Percentiles rank a stretch among this genome's conserved stretches.
Conservation (phyloP, 2,797 vertebrate species). For the Enteromius unitaeniatus region DNA sequence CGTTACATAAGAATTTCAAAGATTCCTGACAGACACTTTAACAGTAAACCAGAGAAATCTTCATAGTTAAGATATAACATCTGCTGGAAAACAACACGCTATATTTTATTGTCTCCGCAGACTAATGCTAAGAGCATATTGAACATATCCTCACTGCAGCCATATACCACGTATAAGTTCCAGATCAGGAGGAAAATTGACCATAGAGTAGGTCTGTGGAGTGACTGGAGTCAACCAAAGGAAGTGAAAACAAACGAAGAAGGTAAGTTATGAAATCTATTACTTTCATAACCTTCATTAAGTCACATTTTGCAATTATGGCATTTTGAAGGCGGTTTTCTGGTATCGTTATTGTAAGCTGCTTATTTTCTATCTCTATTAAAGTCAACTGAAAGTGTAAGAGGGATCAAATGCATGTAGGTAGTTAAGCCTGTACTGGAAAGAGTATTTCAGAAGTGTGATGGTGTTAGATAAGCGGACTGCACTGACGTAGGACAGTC, state of each 20-base stretch:
- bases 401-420: background rate
- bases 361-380: background rate
- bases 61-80: conserved; percentile 2
- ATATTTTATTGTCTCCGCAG: conserved; percentile 12
- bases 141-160: conserved; percentile 76
- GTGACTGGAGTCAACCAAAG: conserved; percentile 77
- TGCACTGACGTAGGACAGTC: conserved; percentile 10
- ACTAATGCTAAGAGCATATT: conserved; percentile 4
- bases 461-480: conserved; percentile 54
- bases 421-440: conserved; percentile 21
- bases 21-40: background rate
- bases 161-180: conserved; percentile 82
- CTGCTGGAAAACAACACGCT: background rate
- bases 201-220: conserved; percentile 81
- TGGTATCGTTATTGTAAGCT: background rate
- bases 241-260: conserved; percentile 79
- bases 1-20: background rate
- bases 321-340: conserved; percentile 7
- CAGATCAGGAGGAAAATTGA: conserved; percentile 81
- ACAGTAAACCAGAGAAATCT: background rate
- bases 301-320: background rate
- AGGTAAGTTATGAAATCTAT: conserved; percentile 71
- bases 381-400: background rate
- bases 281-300: background rate
- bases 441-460: conserved; percentile 24